Evolutionary conservation across 2,888 invertebrate genomes (phyloP), one percentile per base, ranked within the genome.

Genomic region (Nemapogon koenigi): DNA sequence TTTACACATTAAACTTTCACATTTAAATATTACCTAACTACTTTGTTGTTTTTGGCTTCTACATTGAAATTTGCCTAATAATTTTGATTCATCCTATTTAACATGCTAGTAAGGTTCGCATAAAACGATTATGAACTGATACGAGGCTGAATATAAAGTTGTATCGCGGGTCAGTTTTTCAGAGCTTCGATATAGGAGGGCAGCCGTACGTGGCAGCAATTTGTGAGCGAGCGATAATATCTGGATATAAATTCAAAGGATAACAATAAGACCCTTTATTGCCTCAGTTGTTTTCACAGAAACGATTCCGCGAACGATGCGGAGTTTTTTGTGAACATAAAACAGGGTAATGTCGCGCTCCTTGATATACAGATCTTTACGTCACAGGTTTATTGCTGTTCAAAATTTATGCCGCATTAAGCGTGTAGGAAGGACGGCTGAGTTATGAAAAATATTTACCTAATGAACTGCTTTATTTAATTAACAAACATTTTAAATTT

Each of bases 231-330:
- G 62, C 68, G 70, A 73, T 73, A 71, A 72, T 71, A 75, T 72
- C 71, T 64, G 70, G 69, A 69, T 70, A 73, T 76, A 75, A 76
- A 75, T 75, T 72, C 72, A 71, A 68, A 72, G 75, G 73, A 73
- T 73, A 73, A 73, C 72, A 71, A 70, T 75, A 73, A 73, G 68
- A 67, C 65, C 71, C 62, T 75, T 75, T 75, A 75, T 76, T 65
- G 69, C 73, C 55, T 52, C 53, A 62, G 68, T 70, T 73, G 71
- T 75, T 75, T 73, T 73, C 70, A 61, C 66, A 71, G 67, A 75
- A 71, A 64, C 72, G 67, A 69, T 73, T 67, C 62, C 52, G 52
- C 52, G 56, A 55, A 57, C 63, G 59, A 58, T 57, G 62, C 60
- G 57, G 59, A 59, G 55, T 65, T 68, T 68, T 71, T 66, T 62